Evolutionary conservation across 2,113 vertebrate genomes (phyloP).

Genomic region (Piaya cayana): DNA sequence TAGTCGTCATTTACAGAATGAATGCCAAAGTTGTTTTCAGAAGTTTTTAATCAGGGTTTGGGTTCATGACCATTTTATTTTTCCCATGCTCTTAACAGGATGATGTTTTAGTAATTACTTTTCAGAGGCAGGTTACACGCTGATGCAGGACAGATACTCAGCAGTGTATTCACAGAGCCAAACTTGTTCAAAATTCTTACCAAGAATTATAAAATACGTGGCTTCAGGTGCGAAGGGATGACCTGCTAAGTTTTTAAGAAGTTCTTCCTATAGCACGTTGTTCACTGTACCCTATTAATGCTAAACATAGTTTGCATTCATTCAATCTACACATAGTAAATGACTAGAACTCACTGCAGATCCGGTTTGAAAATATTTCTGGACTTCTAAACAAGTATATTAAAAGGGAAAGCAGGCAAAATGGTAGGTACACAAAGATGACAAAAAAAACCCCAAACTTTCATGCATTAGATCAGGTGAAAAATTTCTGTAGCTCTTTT

Average conservation of each 20-base stretch:
- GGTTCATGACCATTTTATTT: neutral
- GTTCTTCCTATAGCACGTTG: neutral
- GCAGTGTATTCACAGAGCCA: neutral
- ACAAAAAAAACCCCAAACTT: neutral
- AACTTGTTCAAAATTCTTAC: neutral
- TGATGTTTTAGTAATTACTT: neutral
- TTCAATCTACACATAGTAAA: neutral
- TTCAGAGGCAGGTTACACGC: neutral
- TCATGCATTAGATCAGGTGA: neutral
- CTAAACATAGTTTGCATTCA: neutral
- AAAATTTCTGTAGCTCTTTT: neutral
- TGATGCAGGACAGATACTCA: neutral
- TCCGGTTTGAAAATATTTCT: neutral
- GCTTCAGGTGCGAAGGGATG: neutral
- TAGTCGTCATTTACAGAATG: neutral
- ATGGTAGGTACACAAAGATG: fast-evolving
- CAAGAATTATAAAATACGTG: neutral
- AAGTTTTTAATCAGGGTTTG: neutral
- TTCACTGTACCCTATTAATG: neutral
- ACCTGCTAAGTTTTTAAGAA: neutral
- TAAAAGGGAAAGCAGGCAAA: neutral
- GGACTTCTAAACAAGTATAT: neutral
- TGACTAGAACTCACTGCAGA: neutral
- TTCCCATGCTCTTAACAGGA: neutral
- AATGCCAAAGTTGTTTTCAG: neutral